Evolutionary conservation across 2,888 invertebrate genomes (phyloP).

Genomic region (Drosophila subquinaria): DNA sequence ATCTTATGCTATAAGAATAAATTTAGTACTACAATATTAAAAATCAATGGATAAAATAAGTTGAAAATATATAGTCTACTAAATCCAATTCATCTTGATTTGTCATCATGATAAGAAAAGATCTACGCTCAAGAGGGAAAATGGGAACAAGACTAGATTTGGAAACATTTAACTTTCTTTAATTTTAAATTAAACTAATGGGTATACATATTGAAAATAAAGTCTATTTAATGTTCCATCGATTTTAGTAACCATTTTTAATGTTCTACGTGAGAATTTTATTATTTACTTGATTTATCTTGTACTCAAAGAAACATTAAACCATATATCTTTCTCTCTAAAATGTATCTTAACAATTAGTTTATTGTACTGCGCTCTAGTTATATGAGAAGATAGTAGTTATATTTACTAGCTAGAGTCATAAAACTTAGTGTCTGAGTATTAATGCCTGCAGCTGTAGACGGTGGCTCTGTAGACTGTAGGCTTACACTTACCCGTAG

Average conservation of each 20-base stretch:
- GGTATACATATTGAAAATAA: not conserved
- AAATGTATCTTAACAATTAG: not conserved
- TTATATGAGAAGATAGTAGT: conserved; percentile 10
- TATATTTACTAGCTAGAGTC: conserved; percentile 12
- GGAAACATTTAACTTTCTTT: not conserved
- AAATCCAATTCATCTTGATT: not conserved
- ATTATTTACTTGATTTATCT: not conserved
- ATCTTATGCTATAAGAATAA: not conserved
- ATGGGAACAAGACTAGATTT: not conserved
- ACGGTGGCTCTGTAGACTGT: conserved; percentile 35
- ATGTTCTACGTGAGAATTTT: not conserved
- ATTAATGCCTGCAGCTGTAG: conserved; percentile 34
- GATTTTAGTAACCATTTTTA: not conserved
- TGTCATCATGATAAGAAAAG: too few relatives aligned
- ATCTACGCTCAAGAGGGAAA: too few relatives aligned
- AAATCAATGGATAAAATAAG: too few relatives aligned
- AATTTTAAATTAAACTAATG: not conserved
- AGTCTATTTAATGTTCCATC: conserved; percentile 1
- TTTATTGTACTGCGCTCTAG: not conserved
- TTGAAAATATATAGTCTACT: not conserved
- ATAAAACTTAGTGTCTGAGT: not conserved
- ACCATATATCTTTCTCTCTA: not conserved
- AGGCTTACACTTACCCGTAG: conserved; percentile 50
- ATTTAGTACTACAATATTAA: not conserved
- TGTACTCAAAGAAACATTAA: too few relatives aligned